Evolutionary conservation across 2,113 vertebrate genomes (phyloP).

Genomic region (Sialia sialis): DNA sequence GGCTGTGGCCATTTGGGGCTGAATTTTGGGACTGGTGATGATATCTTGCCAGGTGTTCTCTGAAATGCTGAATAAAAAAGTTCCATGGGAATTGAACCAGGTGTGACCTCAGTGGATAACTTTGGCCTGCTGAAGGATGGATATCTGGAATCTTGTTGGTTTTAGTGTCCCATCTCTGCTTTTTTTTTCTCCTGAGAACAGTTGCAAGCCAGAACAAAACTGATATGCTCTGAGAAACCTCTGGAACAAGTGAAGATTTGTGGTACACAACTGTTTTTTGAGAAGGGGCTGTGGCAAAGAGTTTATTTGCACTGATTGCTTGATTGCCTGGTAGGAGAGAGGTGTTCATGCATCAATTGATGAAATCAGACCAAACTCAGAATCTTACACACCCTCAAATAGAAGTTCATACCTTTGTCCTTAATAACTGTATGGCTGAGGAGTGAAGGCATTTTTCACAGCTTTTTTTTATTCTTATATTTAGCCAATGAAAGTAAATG

Average conservation of each 20-base stretch:
- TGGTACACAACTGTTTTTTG: neutral
- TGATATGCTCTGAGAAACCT: neutral
- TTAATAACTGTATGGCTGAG: neutral
- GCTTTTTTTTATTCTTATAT: neutral
- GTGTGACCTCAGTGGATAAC: neutral
- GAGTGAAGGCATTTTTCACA: neutral
- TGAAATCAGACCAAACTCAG: neutral
- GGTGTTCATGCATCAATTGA: neutral
- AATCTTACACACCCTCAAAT: neutral
- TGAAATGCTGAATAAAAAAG: neutral
- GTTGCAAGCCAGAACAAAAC: neutral
- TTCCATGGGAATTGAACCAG: neutral
- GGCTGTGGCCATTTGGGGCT: neutral
- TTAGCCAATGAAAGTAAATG: neutral
- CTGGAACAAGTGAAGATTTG: neutral
- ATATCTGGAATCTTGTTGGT: neutral
- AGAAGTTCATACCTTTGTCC: neutral
- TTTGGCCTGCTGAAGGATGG: neutral
- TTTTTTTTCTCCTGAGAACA: neutral
- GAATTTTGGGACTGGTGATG: neutral
- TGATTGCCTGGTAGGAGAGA: neutral
- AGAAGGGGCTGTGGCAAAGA: neutral
- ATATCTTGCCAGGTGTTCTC: neutral
- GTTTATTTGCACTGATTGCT: neutral
- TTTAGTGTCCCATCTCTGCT: neutral